phyloP scores from a whole-genome alignment of 2,113 vertebrate species.

The Ardeotis arabs region DNA sequence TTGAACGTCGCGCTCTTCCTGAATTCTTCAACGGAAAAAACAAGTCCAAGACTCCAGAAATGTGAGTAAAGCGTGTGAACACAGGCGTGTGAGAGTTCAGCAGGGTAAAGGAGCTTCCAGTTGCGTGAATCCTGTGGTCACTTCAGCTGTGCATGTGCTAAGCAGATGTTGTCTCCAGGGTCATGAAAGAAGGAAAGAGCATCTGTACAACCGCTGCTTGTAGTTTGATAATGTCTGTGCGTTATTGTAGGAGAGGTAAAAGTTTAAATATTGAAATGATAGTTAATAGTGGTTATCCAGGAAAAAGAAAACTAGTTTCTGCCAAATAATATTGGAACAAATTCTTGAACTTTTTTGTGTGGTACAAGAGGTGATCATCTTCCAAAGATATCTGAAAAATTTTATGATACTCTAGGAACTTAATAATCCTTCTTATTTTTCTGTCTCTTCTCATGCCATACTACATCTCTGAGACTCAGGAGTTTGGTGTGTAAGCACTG shows the following conservation, averaged over 20 bases:
- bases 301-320: neutral
- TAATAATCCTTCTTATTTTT: neutral
- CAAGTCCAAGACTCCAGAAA: conserved; percentile 97
- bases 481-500: neutral
- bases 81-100: accelerated
- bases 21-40: conserved; percentile 98
- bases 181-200: neutral
- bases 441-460: neutral
- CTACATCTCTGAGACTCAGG: neutral
- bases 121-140: accelerated
- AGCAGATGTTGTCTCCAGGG: accelerated
- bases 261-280: neutral
- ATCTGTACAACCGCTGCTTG: neutral
- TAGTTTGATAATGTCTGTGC: accelerated
- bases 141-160: accelerated
- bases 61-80: conserved; percentile 77
- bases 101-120: neutral
- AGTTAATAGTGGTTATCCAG: neutral
- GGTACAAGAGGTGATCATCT: neutral
- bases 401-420: neutral
- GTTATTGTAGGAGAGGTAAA: accelerated
- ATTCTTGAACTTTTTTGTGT: neutral
- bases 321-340: neutral
- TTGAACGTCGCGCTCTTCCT: conserved; percentile 91
- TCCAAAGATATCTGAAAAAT: neutral